These are phyloP conservation scores for Dioctria linearis DNA, from an alignment of 2,888 invertebrate species.

Conservation along the genomic window DNA sequence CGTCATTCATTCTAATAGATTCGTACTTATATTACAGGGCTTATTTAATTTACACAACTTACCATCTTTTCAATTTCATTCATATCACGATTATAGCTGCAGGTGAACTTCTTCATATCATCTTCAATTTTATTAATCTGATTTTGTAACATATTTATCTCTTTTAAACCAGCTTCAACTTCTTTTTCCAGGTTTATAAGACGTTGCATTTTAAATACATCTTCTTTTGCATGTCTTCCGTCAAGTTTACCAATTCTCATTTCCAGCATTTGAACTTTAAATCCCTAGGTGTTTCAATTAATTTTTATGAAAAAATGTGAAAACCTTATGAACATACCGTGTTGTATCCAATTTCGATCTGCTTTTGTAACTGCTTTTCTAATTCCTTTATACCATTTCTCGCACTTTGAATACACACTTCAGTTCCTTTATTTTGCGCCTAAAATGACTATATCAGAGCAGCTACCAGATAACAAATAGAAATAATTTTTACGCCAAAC, in stretches of 20 bases:
- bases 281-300: constrained; percentile 63
- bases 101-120: constrained; percentile 74
- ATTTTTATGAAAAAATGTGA: background rate
- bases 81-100: constrained; percentile 71
- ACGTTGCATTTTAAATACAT: constrained; percentile 68
- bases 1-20: too few relatives aligned
- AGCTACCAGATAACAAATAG: background rate
- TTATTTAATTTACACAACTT: constrained; percentile 48
- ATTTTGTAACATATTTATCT: constrained; percentile 70
- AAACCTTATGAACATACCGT: constrained; percentile 72
- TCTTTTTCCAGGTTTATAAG: constrained; percentile 71
- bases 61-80: constrained; percentile 69
- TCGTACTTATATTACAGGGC: background rate
- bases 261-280: constrained; percentile 71
- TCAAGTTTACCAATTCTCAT: constrained; percentile 68
- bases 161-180: constrained; percentile 69
- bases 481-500: background rate
- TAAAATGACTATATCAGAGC: constrained; percentile 50
- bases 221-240: constrained; percentile 66
- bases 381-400: constrained; percentile 61
- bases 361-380: constrained; percentile 72
- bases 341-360: constrained; percentile 76
- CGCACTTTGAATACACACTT: constrained; percentile 61
- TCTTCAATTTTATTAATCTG: constrained; percentile 75
- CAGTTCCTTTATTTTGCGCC: constrained; percentile 64